Evolutionary conservation across 1,140 invertebrate species (phyloP), one percentile per base, ranked within the genome.

Genomic region (Lamellibrachia luymesi): DNA sequence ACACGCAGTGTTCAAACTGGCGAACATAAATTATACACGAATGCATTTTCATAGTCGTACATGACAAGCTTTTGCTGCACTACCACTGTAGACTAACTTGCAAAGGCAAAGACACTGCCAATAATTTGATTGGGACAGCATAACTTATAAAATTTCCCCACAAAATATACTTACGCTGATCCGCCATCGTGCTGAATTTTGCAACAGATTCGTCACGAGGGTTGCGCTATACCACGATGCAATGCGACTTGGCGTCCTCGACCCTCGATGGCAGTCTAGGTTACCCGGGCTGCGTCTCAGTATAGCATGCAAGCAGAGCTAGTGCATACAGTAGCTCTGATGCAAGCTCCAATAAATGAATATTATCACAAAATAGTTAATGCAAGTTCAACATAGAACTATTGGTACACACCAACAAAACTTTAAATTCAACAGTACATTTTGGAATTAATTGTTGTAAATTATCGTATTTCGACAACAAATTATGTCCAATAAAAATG

Each of bases 101-200:
- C 64, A 80, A 80, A 80, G 13, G 64, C 64, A 80, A 80, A 80
- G 8, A 80, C 6, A 22, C 25, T 80, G 13, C 13, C 13, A 0
- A 10, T 2, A 8, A 80, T 80, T 80, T 17, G 13, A 80, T 80
- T 22, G 2, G 64, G 64, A 22, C 64, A 22, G 2, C 13, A 80
- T 80, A 80, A 80, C 64, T 80, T 80, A 80, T 80, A 17, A 80
- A 17, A 80, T 80, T 80, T 80, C 64, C 64, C 64, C 64, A 17
- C 13, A 80, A 80, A 80, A 80, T 80, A 80, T 80, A 80, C 64
- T 80, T 80, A 80, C 64, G 64, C 64, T 80, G 64, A 80, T 80
- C 64, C 64, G 64, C 64, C 64, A 80, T 80, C 64, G 64, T 80
- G 64, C 64, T 80, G 64, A 80, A 80, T 22, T 38, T 38, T 80